Evolutionary conservation across 2,797 vertebrate species (phyloP), one percentile per base, ranked within the genome.

Genomic region (Melanotaenia nigrans): DNA sequence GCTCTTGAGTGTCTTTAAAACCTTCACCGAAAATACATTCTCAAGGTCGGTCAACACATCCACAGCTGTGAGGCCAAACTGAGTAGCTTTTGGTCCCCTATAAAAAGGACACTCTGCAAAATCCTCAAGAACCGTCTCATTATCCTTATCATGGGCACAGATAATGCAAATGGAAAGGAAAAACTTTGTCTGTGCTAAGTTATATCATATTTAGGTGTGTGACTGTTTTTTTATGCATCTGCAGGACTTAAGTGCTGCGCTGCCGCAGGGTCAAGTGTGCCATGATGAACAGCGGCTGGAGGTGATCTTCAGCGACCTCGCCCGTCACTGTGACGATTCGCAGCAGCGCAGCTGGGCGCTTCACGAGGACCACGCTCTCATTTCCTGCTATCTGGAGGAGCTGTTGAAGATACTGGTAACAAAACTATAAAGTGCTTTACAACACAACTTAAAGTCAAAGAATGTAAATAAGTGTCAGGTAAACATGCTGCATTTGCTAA

Each of bases 281-380:
- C 97, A 99, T 0, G 98, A 99, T 0, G 97, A 99, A 81, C 96
- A 98, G 93, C 94, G 98, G 18, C 92, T 99, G 87, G 97, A 99
- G 85, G 97, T 99, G 82, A 99, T 99, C 90, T 99, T 99, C 1
- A 84, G 93, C 0, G 98, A 99, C 89, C 92, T 99, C 75, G 93
- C 96, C 20, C 95, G 95, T 36, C 96, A 97, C 85, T 94, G 97
- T 55, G 97, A 98, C 0, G 98, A 99, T 2, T 95, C 98, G 1
- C 98, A 99, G 92, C 98, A 99, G 92, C 96, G 98, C 20, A 99
- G 98, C 92, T 99, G 98, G 98, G 98, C 98, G 0, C 95, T 99
- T 33, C 96, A 99, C 0, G 98, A 99, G 75, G 98, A 99, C 20
- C 96, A 96, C 57, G 94, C 94, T 0, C 96, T 99, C 69, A 99